Base-by-base conservation (phyloP, 2,113 vertebrate species). In the Cettia cetti region DNA sequence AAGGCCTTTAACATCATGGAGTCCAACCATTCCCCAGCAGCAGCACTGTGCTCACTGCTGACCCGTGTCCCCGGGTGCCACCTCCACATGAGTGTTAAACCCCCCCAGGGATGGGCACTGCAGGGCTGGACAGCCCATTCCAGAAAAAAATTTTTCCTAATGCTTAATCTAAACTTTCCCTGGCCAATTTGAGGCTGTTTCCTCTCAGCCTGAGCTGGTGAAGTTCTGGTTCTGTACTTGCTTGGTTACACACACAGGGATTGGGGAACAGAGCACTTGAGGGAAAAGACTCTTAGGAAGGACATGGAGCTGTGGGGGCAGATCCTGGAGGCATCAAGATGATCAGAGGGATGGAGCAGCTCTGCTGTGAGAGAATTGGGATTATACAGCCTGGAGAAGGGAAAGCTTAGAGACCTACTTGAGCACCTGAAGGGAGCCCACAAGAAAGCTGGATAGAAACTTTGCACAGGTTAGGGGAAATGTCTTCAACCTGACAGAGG, bases 161-260 rank as follows among this genome's bases (percentile, higher is more conserved):
- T 45, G 19, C 18, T 44, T 44, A 52, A 33, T 13, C 23, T 61
- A 13, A 61, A 39, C 14, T 24, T 49, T 11, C 6, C 26, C 44
- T 23, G 12, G 3, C 33, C 22, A 72, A 15, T 7, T 15, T 50
- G 44, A 72, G 39, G 60, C 23, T 35, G 2, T 75, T 66, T 45
- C 28, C 28, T 26, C 28, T 52, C 0, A 0, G 20, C 24, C 37
- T 39, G 12, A 63, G 39, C 47, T 19, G 21, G 27, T 11, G 2
- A 22, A 47, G 13, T 24, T 9, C 11, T 0, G 0, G 37, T 39
- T 56, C 40, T 1, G 2, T 42, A 8, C 15, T 42, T 54, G 30
- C 22, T 81, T 61, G 57, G 57, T n/a, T 54, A 15, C 5, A 2
- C 7, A 13, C 1, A 2, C 10, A n/a, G 69, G 37, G 18, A 3